Evolutionary conservation across 2,797 vertebrate species (phyloP).

Genomic region (Sebastes matsubarae): DNA sequence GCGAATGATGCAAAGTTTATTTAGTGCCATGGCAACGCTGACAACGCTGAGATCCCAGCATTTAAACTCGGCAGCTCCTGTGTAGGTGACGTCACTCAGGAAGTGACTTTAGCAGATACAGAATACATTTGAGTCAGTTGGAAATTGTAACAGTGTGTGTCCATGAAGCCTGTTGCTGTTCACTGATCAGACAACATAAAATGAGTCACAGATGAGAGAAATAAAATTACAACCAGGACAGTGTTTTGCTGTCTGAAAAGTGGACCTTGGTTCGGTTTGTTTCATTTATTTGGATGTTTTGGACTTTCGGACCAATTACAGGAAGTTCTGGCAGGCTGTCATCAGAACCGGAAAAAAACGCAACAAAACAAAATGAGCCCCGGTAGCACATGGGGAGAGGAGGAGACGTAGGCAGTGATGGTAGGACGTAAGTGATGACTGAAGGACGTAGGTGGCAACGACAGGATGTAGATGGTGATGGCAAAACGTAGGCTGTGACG

Average conservation of each 20-base stretch:
- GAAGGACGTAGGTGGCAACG: fast-evolving
- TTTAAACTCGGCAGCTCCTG: neutral
- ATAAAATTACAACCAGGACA: neutral
- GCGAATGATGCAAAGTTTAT: neutral
- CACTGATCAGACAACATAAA: neutral
- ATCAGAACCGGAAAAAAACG: neutral
- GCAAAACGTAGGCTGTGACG: no score
- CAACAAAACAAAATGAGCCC: no score
- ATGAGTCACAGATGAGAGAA: slow-evolving; percentile 1
- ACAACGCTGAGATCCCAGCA: neutral
- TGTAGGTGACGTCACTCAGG: neutral
- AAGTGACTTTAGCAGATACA: neutral
- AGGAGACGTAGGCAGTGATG: no score
- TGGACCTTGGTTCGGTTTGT: neutral
- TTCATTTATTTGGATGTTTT: neutral
- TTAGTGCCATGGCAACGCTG: neutral
- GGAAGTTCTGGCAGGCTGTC: neutral
- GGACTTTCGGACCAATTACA: neutral
- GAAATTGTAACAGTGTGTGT: neutral
- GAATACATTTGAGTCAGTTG: neutral
- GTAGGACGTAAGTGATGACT: no score
- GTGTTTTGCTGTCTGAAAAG: neutral
- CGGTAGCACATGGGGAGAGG: no score
- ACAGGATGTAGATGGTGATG: no score
- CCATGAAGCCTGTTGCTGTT: neutral